Evolutionary conservation across 2,888 invertebrate genomes (phyloP).

Genomic region (Heliothis peltigera): DNA sequence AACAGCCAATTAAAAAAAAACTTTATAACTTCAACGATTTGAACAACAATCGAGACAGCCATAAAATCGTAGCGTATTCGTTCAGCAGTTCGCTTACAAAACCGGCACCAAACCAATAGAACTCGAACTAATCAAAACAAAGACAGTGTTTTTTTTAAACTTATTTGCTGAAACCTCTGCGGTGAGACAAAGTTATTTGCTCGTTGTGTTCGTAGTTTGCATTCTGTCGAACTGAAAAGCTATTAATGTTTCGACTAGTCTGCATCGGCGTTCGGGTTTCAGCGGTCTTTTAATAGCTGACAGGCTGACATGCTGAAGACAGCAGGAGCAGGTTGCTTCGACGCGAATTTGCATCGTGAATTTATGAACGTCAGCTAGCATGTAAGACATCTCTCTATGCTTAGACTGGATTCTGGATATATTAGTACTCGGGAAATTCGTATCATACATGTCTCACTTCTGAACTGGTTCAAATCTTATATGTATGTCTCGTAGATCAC

Average conservation of each 20-base stretch:
- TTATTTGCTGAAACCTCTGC: neutral
- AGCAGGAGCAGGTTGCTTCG: neutral
- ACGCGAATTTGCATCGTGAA: neutral
- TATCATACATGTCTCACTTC: too few relatives aligned
- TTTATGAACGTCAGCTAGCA: neutral
- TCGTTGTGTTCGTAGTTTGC: conserved; percentile 3
- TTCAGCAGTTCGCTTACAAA: neutral
- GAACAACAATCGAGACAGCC: too few relatives aligned
- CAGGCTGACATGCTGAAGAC: neutral
- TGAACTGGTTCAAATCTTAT: too few relatives aligned
- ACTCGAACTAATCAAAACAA: neutral
- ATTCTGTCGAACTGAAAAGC: neutral
- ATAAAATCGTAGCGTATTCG: neutral
- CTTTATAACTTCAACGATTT: too few relatives aligned
- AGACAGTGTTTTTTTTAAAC: neutral
- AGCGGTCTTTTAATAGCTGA: conserved; percentile 5
- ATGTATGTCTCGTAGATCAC: too few relatives aligned
- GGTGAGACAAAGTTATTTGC: neutral
- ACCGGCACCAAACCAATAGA: neutral
- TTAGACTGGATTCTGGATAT: neutral
- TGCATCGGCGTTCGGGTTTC: neutral
- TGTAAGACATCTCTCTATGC: neutral
- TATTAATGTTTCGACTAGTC: neutral
- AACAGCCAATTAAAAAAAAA: too few relatives aligned
- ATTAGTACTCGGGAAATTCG: too few relatives aligned